Evolutionary conservation across 1,140 invertebrate species (phyloP).

Genomic region (Oreohelix idahoensis): DNA sequence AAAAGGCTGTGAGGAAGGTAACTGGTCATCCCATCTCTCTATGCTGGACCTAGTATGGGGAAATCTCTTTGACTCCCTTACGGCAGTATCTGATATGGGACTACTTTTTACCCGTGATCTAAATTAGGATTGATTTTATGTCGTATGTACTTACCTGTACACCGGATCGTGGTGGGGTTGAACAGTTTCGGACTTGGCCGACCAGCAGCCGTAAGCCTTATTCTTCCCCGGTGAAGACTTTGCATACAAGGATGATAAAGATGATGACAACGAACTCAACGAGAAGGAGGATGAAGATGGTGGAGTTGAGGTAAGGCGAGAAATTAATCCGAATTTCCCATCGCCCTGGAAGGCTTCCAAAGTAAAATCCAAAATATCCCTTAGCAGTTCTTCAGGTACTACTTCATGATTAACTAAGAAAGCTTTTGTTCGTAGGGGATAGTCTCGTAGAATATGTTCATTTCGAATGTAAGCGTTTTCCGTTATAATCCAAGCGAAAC

Average conservation of each 20-base stretch:
- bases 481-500: slow-evolving; percentile 65
- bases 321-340: slow-evolving; percentile 5
- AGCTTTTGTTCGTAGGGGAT: slow-evolving; percentile 55
- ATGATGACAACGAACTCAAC: not conserved
- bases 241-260: not conserved
- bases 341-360: slow-evolving; percentile 46
- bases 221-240: not conserved
- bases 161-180: slow-evolving; percentile 29
- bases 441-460: slow-evolving; percentile 46
- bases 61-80: too few species aligned
- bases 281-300: slow-evolving; percentile 30
- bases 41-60: too few species aligned
- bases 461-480: slow-evolving; percentile 59
- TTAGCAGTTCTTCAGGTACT: slow-evolving; percentile 54
- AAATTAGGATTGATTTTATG: too few species aligned
- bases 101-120: too few species aligned
- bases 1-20: too few species aligned
- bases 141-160: slow-evolving; percentile 42
- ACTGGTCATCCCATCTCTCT: too few species aligned
- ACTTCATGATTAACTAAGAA: slow-evolving; percentile 54
- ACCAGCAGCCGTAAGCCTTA: slow-evolving; percentile 41
- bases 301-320: not conserved
- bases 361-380: slow-evolving; percentile 55
- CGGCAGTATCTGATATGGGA: too few species aligned
- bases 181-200: slow-evolving; percentile 12